Evolutionary conservation across 2,888 invertebrate genomes (phyloP).

Genomic region (Crematogaster levior): DNA sequence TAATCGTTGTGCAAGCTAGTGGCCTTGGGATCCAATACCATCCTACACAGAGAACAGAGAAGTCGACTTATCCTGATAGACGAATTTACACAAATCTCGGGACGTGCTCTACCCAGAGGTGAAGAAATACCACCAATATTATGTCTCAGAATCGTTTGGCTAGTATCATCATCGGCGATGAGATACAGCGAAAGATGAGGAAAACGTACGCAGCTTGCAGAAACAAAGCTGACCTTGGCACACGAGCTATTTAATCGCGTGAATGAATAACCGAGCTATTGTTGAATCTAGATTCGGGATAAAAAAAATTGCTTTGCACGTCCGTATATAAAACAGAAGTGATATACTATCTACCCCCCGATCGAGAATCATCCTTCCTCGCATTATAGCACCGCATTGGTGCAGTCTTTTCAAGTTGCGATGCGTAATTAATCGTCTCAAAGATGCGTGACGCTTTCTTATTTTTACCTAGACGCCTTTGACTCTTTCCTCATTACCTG

Average conservation of each 20-base stretch:
- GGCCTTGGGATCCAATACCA: constrained; percentile 89
- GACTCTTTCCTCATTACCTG: not conserved
- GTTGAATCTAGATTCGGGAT: not conserved
- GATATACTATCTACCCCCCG: not conserved
- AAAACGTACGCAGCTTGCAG: too few relatives aligned
- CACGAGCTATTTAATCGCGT: not conserved
- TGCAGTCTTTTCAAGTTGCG: not conserved
- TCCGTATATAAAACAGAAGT: not conserved
- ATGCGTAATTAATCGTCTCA: not conserved
- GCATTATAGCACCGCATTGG: not conserved
- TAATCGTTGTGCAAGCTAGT: constrained; percentile 87
- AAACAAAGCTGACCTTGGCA: constrained; percentile 10
- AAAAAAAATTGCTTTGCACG: not conserved
- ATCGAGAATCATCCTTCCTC: not conserved
- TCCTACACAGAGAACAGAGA: constrained; percentile 86
- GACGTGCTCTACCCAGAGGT: not conserved
- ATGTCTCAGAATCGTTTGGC: not conserved
- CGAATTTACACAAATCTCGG: not conserved
- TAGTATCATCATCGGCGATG: not conserved
- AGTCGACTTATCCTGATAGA: constrained; percentile 45
- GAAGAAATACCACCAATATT: not conserved
- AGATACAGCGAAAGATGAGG: too few relatives aligned
- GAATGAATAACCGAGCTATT: not conserved
- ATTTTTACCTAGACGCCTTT: not conserved
- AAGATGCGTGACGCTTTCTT: not conserved